Evolutionary conservation across 2,888 invertebrate species (phyloP).

Genomic region (Bombyx huttoni): DNA sequence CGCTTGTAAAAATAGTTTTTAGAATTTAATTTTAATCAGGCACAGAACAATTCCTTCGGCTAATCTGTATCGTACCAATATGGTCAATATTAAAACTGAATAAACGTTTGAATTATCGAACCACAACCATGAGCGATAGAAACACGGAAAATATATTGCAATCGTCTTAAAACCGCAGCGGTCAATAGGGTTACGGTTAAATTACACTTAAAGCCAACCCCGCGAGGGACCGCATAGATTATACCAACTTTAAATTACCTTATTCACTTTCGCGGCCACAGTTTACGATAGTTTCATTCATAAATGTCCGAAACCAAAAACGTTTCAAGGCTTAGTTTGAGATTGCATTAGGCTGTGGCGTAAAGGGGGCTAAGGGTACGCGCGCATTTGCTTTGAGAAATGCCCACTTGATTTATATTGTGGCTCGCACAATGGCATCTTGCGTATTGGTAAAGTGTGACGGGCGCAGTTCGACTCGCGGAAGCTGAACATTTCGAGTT

Average conservation of each 20-base stretch:
- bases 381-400: constrained; percentile 21
- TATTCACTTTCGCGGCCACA: constrained; percentile 14
- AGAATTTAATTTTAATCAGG: too few species aligned
- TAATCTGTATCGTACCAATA: too few species aligned
- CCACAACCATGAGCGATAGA: not conserved
- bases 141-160: not conserved
- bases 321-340: constrained; percentile 3
- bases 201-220: constrained; percentile 13
- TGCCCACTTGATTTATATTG: constrained; percentile 61
- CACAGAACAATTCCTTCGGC: too few species aligned
- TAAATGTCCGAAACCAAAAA: constrained; percentile 8
- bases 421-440: constrained; percentile 58
- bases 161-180: constrained; percentile 5
- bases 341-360: constrained; percentile 15
- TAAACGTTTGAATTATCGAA: constrained; percentile 13
- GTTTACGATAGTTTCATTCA: constrained; percentile 9
- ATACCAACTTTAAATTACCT: constrained; percentile 11
- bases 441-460: constrained; percentile 29
- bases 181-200: constrained; percentile 10
- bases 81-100: not conserved
- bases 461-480: constrained; percentile 37
- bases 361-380: constrained; percentile 31
- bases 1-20: too few species aligned
- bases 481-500: constrained; percentile 40
- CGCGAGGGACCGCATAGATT: constrained; percentile 13